phyloP scores from a whole-genome alignment of 2,888 invertebrate species.

The Pyrgus malvae region DNA sequence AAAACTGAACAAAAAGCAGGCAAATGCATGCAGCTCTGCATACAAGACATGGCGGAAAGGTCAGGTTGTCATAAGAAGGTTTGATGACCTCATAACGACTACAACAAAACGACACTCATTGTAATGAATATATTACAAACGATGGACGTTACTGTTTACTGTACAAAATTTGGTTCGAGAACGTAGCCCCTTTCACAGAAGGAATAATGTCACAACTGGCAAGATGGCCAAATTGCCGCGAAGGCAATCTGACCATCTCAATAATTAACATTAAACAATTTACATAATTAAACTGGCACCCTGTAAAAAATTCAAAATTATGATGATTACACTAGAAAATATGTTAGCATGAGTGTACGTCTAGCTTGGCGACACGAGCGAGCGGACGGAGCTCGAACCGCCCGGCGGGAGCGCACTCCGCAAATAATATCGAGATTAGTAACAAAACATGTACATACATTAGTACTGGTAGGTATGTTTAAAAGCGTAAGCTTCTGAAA shows the following conservation, averaged over 20 bases:
- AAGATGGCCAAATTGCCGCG: slow-evolving; percentile 77
- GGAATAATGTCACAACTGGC: slow-evolving; percentile 92
- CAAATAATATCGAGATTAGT: slow-evolving; percentile 75
- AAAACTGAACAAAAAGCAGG: slow-evolving; percentile 86
- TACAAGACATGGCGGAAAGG: slow-evolving; percentile 85
- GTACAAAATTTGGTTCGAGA: slow-evolving; percentile 82
- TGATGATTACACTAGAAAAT: slow-evolving; percentile 59
- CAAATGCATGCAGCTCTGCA: slow-evolving; percentile 85
- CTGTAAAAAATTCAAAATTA: slow-evolving; percentile 81
- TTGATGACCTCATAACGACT: slow-evolving; percentile 80
- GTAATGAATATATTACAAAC: slow-evolving; percentile 81
- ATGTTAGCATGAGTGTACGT: slow-evolving; percentile 75
- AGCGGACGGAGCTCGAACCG: slow-evolving; percentile 61
- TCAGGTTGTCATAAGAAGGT: slow-evolving; percentile 85
- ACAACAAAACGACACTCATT: slow-evolving; percentile 88
- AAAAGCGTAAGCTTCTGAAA: slow-evolving; percentile 82
- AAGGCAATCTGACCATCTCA: slow-evolving; percentile 70
- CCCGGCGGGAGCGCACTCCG: slow-evolving; percentile 51
- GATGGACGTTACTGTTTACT: slow-evolving; percentile 79
- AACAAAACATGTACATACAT: slow-evolving; percentile 82
- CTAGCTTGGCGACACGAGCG: slow-evolving; percentile 50
- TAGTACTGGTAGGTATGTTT: slow-evolving; percentile 74
- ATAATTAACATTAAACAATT: slow-evolving; percentile 64
- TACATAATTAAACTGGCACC: slow-evolving; percentile 67
- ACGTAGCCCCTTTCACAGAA: slow-evolving; percentile 94